Evolutionary conservation across 1,140 invertebrate species (phyloP).

Genomic region (Mya arenaria): DNA sequence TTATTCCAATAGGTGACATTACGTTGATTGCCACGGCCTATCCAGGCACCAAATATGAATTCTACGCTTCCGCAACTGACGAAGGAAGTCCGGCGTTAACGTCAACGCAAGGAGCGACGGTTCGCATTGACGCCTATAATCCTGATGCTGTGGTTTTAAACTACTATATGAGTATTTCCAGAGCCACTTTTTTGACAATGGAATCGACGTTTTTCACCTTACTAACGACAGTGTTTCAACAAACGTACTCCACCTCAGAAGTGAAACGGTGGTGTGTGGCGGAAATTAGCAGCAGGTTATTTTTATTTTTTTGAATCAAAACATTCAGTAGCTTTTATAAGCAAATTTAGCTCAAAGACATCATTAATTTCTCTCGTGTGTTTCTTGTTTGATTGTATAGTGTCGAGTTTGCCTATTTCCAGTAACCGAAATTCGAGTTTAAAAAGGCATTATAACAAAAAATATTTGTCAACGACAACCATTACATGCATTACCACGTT

Average conservation of each 20-base stretch:
- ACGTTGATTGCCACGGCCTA: conserved; percentile 51
- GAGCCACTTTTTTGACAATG: conserved; percentile 37
- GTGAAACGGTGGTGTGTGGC: conserved; percentile 64
- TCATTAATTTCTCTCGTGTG: too few relatives aligned
- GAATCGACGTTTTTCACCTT: conserved; percentile 54
- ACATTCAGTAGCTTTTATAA: too few relatives aligned
- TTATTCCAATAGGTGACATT: conserved; percentile 55
- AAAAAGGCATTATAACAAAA: too few relatives aligned
- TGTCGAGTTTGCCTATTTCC: too few relatives aligned
- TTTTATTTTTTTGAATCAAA: too few relatives aligned
- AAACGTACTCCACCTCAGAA: conserved; percentile 48
- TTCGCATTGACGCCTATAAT: conserved; percentile 64
- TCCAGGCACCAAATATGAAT: conserved; percentile 49
- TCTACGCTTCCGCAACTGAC: conserved; percentile 54
- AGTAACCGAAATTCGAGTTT: too few relatives aligned
- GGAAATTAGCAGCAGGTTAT: too few relatives aligned
- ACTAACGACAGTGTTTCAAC: conserved; percentile 50
- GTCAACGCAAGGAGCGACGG: conserved; percentile 40
- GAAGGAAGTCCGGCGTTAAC: conserved; percentile 57
- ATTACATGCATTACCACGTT: too few relatives aligned
- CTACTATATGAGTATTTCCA: conserved; percentile 63
- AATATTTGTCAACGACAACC: too few relatives aligned
- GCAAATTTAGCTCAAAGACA: too few relatives aligned
- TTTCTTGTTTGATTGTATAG: too few relatives aligned
- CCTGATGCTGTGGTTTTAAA: conserved; percentile 59